Evolutionary conservation across 2,797 vertebrate genomes (phyloP), one percentile per base, ranked within the genome.

Genomic region (Notoglanidium macrostoma): DNA sequence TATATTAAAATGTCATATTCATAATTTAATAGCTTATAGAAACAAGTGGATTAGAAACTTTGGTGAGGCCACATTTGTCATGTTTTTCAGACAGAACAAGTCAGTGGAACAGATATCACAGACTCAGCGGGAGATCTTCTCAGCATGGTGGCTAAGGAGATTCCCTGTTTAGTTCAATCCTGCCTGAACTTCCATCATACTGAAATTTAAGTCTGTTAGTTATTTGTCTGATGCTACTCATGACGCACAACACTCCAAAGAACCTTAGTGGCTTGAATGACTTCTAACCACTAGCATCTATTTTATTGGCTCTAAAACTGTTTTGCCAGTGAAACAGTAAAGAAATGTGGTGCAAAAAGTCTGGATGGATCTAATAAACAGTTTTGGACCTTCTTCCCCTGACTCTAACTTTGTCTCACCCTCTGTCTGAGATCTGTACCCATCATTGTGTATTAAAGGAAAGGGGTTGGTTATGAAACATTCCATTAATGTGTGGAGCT

Each of bases 101-200:
- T 54, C 26, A 1, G n/a, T 17, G 6, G 15, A 77, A 35, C 49
- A 77, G 49, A 77, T 2, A 77, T 77, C 49, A 29, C 35, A 72
- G 35, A 3, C 68, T 44, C 26, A 54, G 74, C 2, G 1, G 74
- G 49, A 77, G 15, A 77, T 15, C 49, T 29, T 77, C 26, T 54
- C n/a, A 77, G 46, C 49, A 77, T 77, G n/a, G 11, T 29, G 49
- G 49, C 17, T 51, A 29, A 35, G 73, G 46, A 51, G 12, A 1
- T n/a, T 49, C 44, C 73, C 12, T 76, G 73, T 76, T 76, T 76
- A 76, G 26, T 6, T 76, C 68, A 40, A 10, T 72, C 68, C 68
- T 72, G 35, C 17, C 46, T 51, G 73, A 51, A 29, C 49, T 76
- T 21, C 26, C 46, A 76, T 17, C 23, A 0, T 51, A 7, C 73